phyloP scores from a whole-genome alignment of 2,113 vertebrate genomes.

The Copsychus sechellarum region DNA sequence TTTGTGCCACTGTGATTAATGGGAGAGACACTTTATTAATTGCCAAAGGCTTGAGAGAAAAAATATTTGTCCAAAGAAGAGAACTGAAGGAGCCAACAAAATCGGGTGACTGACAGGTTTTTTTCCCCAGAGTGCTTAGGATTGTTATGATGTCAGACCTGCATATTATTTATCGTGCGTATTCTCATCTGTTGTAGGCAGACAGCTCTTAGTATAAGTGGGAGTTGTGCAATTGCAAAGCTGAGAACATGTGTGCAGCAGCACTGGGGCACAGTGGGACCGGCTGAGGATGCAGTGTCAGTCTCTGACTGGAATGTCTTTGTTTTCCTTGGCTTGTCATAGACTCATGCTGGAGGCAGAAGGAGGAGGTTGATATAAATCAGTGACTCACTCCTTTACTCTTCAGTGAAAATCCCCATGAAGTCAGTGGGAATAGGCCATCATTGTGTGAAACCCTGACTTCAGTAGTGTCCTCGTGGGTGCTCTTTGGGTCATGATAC shows the following conservation, averaged over 20 bases:
- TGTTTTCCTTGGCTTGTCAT: conserved; percentile 73
- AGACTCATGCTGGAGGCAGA: conserved; percentile 58
- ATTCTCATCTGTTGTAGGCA: conserved; percentile 22
- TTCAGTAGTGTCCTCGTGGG: conserved; percentile 3
- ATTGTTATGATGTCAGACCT: conserved; percentile 18
- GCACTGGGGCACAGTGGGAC: conserved; percentile 27
- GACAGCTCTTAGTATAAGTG: neutral
- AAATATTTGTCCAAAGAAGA: conserved; percentile 16
- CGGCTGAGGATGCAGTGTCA: conserved; percentile 59
- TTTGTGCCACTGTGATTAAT: neutral
- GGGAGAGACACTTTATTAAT: neutral
- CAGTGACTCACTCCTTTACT: conserved; percentile 46
- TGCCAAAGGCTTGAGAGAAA: neutral
- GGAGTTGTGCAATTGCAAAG: conserved; percentile 11
- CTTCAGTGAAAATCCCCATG: conserved; percentile 20
- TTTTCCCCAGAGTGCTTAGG: conserved; percentile 18
- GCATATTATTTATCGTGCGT: neutral
- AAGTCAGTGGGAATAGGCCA: conserved; percentile 53
- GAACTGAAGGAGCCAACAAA: conserved; percentile 25
- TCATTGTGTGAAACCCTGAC: conserved; percentile 25
- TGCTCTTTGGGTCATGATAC: conserved; percentile 38
- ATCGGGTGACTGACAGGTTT: conserved; percentile 18
- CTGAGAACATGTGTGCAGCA: conserved; percentile 55
- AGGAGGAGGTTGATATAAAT: conserved; percentile 69
- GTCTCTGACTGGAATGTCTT: conserved; percentile 70